Conservation (phyloP, 2,888 invertebrate species). For the Cybosia mesomella region DNA sequence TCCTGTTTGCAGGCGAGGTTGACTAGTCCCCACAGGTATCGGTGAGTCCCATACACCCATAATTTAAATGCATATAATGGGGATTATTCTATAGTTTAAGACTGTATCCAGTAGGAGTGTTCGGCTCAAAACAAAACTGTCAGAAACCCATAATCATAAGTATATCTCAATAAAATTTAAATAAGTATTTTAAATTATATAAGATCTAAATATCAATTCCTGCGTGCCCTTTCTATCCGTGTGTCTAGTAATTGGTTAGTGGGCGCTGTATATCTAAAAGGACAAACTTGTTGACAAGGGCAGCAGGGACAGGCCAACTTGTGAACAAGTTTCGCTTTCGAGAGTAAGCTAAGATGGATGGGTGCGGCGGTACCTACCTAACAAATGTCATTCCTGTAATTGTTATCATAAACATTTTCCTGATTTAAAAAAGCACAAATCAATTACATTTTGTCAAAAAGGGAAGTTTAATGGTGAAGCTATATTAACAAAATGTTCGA, state of each 20-base stretch:
- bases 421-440: background rate
- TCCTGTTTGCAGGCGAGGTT: too few relatives aligned
- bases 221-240: background rate
- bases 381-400: too few relatives aligned
- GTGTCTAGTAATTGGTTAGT: background rate
- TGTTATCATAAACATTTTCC: background rate
- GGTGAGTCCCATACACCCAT: too few relatives aligned
- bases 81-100: background rate
- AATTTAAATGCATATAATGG: background rate
- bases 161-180: too few relatives aligned
- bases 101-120: background rate
- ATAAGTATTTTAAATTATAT: background rate
- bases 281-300: conserved; percentile 10
- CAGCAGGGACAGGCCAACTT: conserved; percentile 30
- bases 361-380: background rate
- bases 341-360: background rate
- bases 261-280: background rate
- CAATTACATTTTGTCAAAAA: background rate
- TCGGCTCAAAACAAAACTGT: too few relatives aligned
- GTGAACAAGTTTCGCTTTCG: background rate
- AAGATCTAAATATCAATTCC: background rate
- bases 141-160: too few relatives aligned
- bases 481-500: too few relatives aligned
- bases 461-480: too few relatives aligned
- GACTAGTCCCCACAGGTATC: too few relatives aligned